Percentiles rank a stretch among this genome's conserved stretches.
Evolutionary conservation across 2,888 invertebrate genomes (phyloP).

Genomic region (Ctenicera cuprea): DNA sequence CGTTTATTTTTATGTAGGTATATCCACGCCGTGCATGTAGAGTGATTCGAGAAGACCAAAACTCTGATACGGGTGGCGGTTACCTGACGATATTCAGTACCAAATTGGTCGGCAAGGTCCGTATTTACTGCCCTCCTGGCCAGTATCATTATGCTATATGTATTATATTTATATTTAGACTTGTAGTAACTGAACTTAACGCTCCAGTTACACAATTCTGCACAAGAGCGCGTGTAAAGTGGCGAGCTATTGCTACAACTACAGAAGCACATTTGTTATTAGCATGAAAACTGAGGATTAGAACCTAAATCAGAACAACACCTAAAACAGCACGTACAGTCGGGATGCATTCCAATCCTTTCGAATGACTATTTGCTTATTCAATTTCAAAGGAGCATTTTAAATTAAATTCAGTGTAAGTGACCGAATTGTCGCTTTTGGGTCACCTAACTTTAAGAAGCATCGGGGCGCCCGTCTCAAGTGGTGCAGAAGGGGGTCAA

Average conservation of each 20-base stretch:
- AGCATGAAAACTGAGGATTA: conserved; percentile 4
- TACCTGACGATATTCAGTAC: conserved; percentile 57
- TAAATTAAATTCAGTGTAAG: not conserved
- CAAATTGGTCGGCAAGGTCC: conserved; percentile 63
- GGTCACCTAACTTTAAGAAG: not conserved
- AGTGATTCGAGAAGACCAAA: conserved; percentile 66
- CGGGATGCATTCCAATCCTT: not conserved
- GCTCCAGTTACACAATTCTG: conserved; percentile 46
- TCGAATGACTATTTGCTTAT: not conserved
- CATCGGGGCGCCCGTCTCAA: not conserved
- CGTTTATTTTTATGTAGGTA: conserved; percentile 68
- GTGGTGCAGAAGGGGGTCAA: not conserved
- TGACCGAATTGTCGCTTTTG: not conserved
- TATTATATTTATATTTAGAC: conserved; percentile 43
- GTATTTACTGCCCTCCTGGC: conserved; percentile 66
- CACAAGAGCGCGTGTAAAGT: conserved; percentile 9
- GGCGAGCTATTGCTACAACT: not conserved
- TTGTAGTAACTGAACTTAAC: conserved; percentile 38
- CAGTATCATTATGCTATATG: conserved; percentile 51
- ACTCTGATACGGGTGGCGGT: conserved; percentile 57
- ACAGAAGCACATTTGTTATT: not conserved
- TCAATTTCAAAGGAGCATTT: not conserved
- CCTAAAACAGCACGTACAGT: not conserved
- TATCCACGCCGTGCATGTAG: conserved; percentile 68
- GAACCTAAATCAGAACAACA: conserved; percentile 1